These are phyloP conservation scores for Charanyca ferruginea DNA, from an alignment of 2,888 invertebrate genomes.

Conservation along the genomic window DNA sequence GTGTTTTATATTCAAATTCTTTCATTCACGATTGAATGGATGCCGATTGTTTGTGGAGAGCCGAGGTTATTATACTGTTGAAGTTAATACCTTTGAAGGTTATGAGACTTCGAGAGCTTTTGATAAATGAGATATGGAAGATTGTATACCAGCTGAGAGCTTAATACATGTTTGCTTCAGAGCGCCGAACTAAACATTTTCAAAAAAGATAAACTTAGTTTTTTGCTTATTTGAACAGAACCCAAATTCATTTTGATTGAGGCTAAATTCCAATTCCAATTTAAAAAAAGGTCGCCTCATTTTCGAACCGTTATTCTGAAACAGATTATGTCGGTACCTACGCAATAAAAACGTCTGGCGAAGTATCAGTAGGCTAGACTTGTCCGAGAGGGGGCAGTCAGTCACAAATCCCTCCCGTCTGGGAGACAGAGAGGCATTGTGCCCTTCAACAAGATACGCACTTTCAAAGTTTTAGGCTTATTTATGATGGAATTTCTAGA, in stretches of 20 bases:
- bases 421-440: slow-evolving; percentile 5
- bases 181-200: no score
- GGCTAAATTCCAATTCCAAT: neutral
- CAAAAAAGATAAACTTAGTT: neutral
- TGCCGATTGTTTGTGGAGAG: slow-evolving; percentile 32
- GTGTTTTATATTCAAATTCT: slow-evolving; percentile 51
- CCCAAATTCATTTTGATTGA: neutral
- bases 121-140: neutral
- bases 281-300: slow-evolving; percentile 6
- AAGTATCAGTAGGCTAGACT: slow-evolving; percentile 24
- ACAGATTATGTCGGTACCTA: slow-evolving; percentile 8
- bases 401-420: slow-evolving; percentile 42
- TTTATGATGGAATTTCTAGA: neutral
- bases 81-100: slow-evolving; percentile 19
- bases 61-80: slow-evolving; percentile 14
- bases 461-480: slow-evolving; percentile 10
- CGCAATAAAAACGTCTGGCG: slow-evolving; percentile 42
- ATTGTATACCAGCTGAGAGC: neutral
- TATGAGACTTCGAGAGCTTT: neutral
- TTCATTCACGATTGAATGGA: slow-evolving; percentile 52
- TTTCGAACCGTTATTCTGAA: no score
- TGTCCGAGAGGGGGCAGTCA: slow-evolving; percentile 12
- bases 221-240: neutral
- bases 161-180: no score
- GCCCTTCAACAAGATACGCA: slow-evolving; percentile 39